phyloP scores from a whole-genome alignment of 2,888 invertebrate species.

The Hetaerina titia region DNA sequence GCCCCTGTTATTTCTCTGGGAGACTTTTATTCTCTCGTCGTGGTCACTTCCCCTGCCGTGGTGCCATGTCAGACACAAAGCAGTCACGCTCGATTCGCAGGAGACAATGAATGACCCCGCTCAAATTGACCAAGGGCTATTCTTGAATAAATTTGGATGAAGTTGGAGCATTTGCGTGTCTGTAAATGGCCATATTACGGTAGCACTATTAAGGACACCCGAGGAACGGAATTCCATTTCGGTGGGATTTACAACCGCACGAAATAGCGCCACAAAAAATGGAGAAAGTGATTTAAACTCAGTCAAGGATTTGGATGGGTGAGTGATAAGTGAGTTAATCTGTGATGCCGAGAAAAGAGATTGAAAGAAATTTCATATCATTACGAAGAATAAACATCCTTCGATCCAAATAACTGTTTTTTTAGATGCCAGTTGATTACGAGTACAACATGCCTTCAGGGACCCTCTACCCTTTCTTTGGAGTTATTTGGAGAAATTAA shows the following conservation, averaged over 20 bases:
- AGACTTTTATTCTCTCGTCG: neutral
- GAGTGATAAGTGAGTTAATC: neutral
- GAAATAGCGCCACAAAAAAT: neutral
- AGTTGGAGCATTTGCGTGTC: conserved; percentile 40
- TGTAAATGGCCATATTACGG: neutral
- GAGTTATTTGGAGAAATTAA: too few relatives aligned
- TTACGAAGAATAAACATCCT: neutral
- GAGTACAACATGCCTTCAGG: too few relatives aligned
- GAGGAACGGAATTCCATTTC: neutral
- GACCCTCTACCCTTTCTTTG: too few relatives aligned
- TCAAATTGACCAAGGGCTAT: neutral
- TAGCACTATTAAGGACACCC: neutral
- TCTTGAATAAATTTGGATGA: conserved; percentile 56
- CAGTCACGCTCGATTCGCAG: conserved; percentile 17
- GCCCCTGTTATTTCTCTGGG: too few relatives aligned
- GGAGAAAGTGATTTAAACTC: neutral
- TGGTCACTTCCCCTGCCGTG: neutral
- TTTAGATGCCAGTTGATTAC: neutral
- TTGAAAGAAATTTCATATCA: neutral
- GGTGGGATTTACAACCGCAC: neutral
- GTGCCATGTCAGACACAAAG: neutral
- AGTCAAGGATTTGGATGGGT: neutral
- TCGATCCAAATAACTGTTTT: neutral
- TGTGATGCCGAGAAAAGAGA: neutral
- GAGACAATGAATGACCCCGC: conserved; percentile 48